A percentile compares a stretch with the other conserved stretches of the same genome.
phyloP scores from a whole-genome alignment of 2,113 vertebrate genomes.

The Calidris pugnax region DNA sequence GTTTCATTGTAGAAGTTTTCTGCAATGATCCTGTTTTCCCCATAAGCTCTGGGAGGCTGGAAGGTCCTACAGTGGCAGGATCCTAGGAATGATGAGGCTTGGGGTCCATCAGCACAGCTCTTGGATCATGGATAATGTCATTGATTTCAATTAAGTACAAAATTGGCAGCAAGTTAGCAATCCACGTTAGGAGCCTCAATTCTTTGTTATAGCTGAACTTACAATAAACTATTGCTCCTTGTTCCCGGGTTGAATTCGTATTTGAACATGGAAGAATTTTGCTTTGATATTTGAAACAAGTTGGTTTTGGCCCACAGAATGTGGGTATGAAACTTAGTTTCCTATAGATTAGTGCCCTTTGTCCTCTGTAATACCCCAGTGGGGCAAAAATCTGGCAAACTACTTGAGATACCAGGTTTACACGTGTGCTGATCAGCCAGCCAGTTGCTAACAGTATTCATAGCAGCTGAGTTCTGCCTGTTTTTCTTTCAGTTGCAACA shows the following conservation, averaged over 20 bases:
- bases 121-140: not conserved
- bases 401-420: not conserved
- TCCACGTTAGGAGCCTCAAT: not conserved
- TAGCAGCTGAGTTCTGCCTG: not conserved
- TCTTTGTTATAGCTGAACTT: not conserved
- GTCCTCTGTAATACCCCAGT: not conserved
- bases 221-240: not conserved
- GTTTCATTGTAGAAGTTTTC: not conserved
- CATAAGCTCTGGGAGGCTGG: not conserved
- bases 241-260: not conserved
- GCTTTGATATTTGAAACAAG: not conserved
- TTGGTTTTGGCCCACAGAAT: not conserved
- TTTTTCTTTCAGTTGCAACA: not conserved
- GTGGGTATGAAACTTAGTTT: not conserved
- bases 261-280: not conserved
- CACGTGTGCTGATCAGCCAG: not conserved
- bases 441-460: not conserved
- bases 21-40: not conserved
- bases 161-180: not conserved
- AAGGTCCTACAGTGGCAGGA: not conserved
- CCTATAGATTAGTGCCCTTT: not conserved
- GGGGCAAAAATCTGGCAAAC: not conserved
- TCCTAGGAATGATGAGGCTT: not conserved
- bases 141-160: not conserved
- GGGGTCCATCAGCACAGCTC: not conserved